These are phyloP conservation scores for Acrocephalus arundinaceus DNA, from an alignment of 2,113 vertebrate species.

Conservation along the genomic window DNA sequence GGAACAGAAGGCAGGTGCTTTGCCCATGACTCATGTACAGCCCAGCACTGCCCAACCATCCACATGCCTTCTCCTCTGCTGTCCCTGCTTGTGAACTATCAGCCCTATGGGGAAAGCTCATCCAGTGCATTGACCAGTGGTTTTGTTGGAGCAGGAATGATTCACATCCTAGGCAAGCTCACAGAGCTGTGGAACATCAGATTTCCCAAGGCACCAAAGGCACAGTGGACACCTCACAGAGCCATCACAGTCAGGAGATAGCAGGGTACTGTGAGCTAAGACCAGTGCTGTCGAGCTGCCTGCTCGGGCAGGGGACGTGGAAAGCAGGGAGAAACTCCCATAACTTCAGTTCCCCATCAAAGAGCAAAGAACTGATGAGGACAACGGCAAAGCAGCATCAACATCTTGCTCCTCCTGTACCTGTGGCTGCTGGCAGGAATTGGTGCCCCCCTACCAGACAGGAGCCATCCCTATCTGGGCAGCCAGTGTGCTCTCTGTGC, in stretches of 20 bases:
- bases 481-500: fast-evolving
- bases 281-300: fast-evolving
- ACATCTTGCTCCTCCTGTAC: not conserved
- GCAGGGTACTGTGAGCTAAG: fast-evolving
- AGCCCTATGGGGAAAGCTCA: not conserved
- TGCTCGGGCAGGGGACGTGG: fast-evolving
- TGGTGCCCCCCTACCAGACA: fast-evolving
- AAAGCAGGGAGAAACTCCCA: not conserved
- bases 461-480: fast-evolving
- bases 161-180: not conserved
- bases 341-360: not conserved
- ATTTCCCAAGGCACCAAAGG: not conserved
- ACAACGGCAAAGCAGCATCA: not conserved
- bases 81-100: not conserved
- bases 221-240: fast-evolving
- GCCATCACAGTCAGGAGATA: not conserved
- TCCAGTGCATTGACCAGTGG: fast-evolving
- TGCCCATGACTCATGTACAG: not conserved
- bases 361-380: not conserved
- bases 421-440: not conserved
- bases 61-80: not conserved
- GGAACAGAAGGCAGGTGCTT: not conserved
- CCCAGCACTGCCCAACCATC: not conserved
- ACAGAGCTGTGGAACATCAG: not conserved
- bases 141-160: not conserved